Evolutionary conservation across 2,888 invertebrate species (phyloP), one percentile per base, ranked within the genome.

Genomic region (Sinhomidia bicolor): DNA sequence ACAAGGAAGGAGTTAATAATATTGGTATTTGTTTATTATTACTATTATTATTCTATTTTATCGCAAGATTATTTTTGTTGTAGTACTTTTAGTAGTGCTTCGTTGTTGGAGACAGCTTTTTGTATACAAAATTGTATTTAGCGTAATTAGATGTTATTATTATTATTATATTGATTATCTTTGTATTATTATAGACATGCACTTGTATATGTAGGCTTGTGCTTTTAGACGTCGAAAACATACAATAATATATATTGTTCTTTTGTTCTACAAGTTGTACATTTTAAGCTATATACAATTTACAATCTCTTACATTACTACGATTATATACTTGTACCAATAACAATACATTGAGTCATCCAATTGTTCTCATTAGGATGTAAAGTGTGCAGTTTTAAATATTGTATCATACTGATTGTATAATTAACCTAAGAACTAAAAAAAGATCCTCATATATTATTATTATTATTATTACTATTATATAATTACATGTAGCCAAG

Each of bases 321-420:
- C 23, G 23, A 14, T 68, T 1, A 68, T 36, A 68, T 36, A 68
- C 32, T 32, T 65, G 60, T 79, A 12, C 23, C 14, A 32, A 17
- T 74, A 10, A 12, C 26, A 60, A 23, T 12, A 65, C 47, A n/a
- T 82, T 71, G 74, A 84, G 84, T 84, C 84, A 84, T 84, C 84
- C 60, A 84, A 60, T 74, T 57, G 84, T 84, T 84, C 84, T 84
- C 84, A 84, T 74, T 84, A 84, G 74, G 29, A 54, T 84, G 84
- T 84, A 84, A 57, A 74, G 20, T 76, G 54, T 76, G 71, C 41
- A 71, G 71, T 71, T 71, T 71, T 44, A 71, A 44, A 44, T 29
- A 71, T 71, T 71, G 44, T 71, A 44, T 65, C n/a, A 65, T 65
- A 65, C 12, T 26, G 17, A 26, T 12, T 10, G 12, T 60, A 26